Evolutionary conservation across 2,888 invertebrate species (phyloP).

Genomic region (Apamea crenata): DNA sequence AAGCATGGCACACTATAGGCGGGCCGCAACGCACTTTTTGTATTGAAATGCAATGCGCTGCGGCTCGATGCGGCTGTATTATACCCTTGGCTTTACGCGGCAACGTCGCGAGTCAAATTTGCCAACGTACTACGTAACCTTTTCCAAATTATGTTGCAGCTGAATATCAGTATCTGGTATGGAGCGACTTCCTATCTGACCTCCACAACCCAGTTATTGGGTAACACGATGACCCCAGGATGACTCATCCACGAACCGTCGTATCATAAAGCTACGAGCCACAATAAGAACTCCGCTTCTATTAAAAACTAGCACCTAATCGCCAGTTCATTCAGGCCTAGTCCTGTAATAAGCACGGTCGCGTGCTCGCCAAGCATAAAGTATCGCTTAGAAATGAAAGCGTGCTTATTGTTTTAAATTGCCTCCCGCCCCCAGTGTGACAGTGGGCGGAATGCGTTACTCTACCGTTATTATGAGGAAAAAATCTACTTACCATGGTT

Average conservation of each 20-base stretch:
- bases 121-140: neutral
- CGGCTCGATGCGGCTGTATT: neutral
- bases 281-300: neutral
- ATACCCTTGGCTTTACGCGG: neutral
- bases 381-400: conserved; percentile 83
- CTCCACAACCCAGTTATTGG: neutral
- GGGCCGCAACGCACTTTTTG: neutral
- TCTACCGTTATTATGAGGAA: conserved; percentile 63
- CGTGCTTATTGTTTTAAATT: conserved; percentile 89
- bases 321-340: conserved; percentile 48
- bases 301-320: conserved; percentile 23
- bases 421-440: conserved; percentile 86
- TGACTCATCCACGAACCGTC: no score
- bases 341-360: conserved; percentile 60
- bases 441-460: conserved; percentile 82
- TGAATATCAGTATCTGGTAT: neutral
- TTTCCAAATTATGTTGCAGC: neutral
- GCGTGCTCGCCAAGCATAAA: conserved; percentile 85
- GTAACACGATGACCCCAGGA: no score
- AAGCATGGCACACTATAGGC: no score
- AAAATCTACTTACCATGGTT: conserved; percentile 33
- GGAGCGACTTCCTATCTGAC: neutral
- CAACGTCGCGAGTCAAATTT: neutral
- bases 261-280: neutral
- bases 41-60: neutral